Evolutionary conservation across 2,113 vertebrate species (phyloP), one percentile per base, ranked within the genome.

Genomic region (Thinocorus orbignyianus): DNA sequence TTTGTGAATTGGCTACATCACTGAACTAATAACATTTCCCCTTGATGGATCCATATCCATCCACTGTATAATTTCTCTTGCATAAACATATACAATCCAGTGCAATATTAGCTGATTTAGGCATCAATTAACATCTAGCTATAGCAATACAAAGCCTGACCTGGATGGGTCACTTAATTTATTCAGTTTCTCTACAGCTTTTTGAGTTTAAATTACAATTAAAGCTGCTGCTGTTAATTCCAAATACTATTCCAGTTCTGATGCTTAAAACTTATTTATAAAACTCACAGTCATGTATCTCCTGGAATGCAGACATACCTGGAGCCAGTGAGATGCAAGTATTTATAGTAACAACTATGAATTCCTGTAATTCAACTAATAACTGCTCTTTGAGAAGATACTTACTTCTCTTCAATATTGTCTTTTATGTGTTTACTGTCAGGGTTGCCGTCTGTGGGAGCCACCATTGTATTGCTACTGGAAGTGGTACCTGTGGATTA

Each of bases 381-480:
- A 69, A 39, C 22, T 83, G 16, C 18, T 85, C 37, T 76, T 89
- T 54, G 28, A 86, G 42, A 31, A 79, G 35, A 80, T 54, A 95
- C 98, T 97, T 97, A 99, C 99, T 98, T 98, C 86, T 99, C 99
- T 92, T 99, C 99, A 64, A 98, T 98, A 11, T 93, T 98, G 96
- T 99, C 99, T 97, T 99, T 99, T 28, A 98, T 74, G 95, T 99
- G 99, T 98, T 98, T 98, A 94, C 76, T 97, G 20, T 99, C 99
- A 54, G 98, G 98, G 91, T 98, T 99, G 91, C 98, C 96, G 24
- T 99, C 99, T 42, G 98, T 97, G 86, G 98, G 99, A 93, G 99
- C 98, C 93, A 99, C 99, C 99, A 99, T 99, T 76, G 99, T 99
- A 98, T 99, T 99, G 98, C 99, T 99, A 97, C 99, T 99, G 89